A percentile compares a stretch with the other conserved stretches of the same genome.
Evolutionary conservation across 2,113 vertebrate genomes (phyloP).

Genomic region (Atrichornis clamosus): DNA sequence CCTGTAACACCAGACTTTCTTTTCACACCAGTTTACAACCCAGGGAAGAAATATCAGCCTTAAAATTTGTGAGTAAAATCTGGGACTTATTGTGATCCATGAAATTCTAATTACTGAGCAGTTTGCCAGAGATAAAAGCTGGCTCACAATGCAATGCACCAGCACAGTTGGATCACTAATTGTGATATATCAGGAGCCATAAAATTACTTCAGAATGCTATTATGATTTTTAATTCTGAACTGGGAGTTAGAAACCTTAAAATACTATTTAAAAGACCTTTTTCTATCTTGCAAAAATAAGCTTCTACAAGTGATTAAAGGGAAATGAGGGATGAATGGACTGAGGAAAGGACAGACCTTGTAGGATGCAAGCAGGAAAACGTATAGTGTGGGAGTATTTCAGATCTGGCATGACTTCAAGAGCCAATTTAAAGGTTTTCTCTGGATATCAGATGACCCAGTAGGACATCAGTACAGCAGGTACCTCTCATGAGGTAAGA

Average conservation of each 20-base stretch:
- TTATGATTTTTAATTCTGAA: neutral
- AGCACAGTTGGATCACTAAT: neutral
- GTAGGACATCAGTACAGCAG: neutral
- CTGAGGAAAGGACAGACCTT: neutral
- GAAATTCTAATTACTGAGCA: neutral
- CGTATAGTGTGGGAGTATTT: fast-evolving
- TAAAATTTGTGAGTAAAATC: neutral
- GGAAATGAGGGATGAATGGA: neutral
- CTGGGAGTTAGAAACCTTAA: neutral
- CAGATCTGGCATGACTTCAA: neutral
- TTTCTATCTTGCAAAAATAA: neutral
- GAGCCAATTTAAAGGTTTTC: neutral
- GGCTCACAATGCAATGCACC: neutral
- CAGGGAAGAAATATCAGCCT: neutral
- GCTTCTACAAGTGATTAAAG: neutral
- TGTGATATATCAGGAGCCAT: neutral
- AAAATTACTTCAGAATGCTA: neutral
- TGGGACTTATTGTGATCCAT: neutral
- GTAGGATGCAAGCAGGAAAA: neutral
- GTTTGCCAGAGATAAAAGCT: neutral
- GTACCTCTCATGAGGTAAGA: neutral
- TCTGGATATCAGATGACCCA: neutral
- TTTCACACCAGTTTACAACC: neutral
- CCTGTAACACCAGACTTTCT: neutral
- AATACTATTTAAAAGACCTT: neutral